Evolutionary conservation across 2,797 vertebrate genomes (phyloP), one percentile per base, ranked within the genome.

Genomic region (Brotula barbata): DNA sequence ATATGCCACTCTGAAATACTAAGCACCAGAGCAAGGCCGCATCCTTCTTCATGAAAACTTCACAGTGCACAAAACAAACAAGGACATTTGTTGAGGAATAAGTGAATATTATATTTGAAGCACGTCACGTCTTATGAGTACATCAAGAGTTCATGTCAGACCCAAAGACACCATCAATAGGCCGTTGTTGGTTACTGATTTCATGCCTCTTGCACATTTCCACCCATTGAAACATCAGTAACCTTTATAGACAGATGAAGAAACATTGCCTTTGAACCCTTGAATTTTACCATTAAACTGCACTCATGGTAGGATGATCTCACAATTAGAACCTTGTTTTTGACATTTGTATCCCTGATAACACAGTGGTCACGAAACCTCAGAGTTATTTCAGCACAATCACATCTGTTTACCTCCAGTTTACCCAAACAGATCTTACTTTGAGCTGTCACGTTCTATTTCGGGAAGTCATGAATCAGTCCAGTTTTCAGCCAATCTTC

Each of bases 171-270:
- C 17, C 44, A 12, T 50, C 51, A 62, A 58, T n/a, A 54, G 44
- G 20, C 36, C 43, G 34, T 15, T 54, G 25, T 34, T 49, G 21
- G 46, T 42, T 60, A 43, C 56, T 45, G 21, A 52, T 71, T 58
- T 47, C 16, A 37, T 20, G 17, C 6, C 13, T 55, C 19, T 40
- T 46, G 42, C 40, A 40, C n/a, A n/a, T 64, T 58, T 43, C 11
- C 34, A 11, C 36, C 36, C 39, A n/a, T n/a, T n/a, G n/a, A n/a
- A n/a, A n/a, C 39, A 43, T 0, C 10, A 8, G 21, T 0, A 59
- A 33, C 42, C 41, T 78, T 58, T 58, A 50, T 58, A 61, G 53
- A 57, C 17, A 19, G 42, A 47, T 36, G 34, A 42, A 51, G 23
- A 34, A 68, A n/a, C n/a, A n/a, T n/a, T n/a, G n/a, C n/a, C n/a